Base-by-base conservation (phyloP, 1,140 invertebrate genomes). In the Drosophila truncata region DNA sequence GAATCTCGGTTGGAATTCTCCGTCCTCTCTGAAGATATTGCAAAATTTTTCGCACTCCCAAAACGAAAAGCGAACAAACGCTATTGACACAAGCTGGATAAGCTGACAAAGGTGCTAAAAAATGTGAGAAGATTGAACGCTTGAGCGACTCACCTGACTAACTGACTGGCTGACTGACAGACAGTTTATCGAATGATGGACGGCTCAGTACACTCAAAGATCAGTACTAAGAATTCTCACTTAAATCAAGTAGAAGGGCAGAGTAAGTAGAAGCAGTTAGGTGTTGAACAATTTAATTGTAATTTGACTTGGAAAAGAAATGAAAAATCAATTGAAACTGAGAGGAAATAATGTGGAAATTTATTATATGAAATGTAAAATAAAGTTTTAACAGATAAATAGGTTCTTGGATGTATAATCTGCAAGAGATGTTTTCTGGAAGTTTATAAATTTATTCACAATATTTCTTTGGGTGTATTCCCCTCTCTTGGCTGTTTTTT, bases 61-160 rank as follows among this genome's bases (percentile, higher is more conserved):
- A 31, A 66, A 9, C 64, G 42, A 66, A 35, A 23, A 35, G 18
- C 25, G 64, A 65, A 67, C 69, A 71, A 77, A 69, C 63, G 49
- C 61, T 69, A 77, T 78, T 77, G 75, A 78, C 75, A 77, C 63
- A 46, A 72, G 54, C 52, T 72, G 67, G 66, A 72, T 72, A 60
- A 72, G 70, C 70, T 69, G 72, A 55, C 64, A 69, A 69, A 78
- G 64, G 73, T 78, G 76, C 65, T 78, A 78, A 78, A 78, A 70
- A 78, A 70, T 78, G 58, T 55, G 76, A 78, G 64, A 63, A 70
- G 74, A 72, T 63, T 78, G 50, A 69, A 62, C 73, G 73, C 63
- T 49, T 72, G 35, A 72, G 33, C 58, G 70, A 60, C 66, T 72
- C 35, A 72, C 52, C 69, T 72, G 69, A 46, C 69, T 49, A 55